Percentiles rank a stretch among this genome's conserved stretches.
phyloP scores from a whole-genome alignment of 2,113 vertebrate species.

The Leptosomus discolor region DNA sequence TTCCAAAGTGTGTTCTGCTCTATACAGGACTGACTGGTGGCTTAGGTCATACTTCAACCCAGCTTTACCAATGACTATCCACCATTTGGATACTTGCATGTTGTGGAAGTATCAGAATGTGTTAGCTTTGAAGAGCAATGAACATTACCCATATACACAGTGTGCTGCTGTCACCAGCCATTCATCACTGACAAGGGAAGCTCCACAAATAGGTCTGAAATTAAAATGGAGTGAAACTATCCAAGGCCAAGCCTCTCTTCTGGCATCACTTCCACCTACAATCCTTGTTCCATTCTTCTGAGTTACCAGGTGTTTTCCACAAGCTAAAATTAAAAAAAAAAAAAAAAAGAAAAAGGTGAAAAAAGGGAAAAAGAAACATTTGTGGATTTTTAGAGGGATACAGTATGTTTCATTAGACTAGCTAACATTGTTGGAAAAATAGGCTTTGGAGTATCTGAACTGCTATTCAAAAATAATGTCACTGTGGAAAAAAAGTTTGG shows the following conservation, averaged over 20 bases:
- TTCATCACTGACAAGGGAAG: constrained; percentile 77
- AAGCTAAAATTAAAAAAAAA: constrained; percentile 72
- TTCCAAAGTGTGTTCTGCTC: background rate
- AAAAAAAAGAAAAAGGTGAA: background rate
- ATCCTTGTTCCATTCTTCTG: constrained; percentile 57
- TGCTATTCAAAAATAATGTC: background rate
- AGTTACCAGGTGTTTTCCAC: constrained; percentile 70
- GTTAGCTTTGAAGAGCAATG: background rate
- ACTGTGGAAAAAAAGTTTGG: background rate
- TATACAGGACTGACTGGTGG: background rate
- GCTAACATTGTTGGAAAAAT: background rate
- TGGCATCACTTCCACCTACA: constrained; percentile 80
- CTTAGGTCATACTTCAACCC: background rate
- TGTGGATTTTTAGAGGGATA: background rate
- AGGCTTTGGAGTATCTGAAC: background rate
- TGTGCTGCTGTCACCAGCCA: constrained; percentile 94
- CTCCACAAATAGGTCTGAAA: constrained; percentile 76
- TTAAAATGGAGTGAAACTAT: constrained; percentile 79
- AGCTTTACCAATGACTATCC: background rate
- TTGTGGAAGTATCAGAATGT: background rate
- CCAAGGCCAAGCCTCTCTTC: constrained; percentile 89
- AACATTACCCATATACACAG: constrained; percentile 87
- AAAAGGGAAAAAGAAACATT: background rate
- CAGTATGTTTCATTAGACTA: background rate
- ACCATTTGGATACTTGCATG: background rate